Evolutionary conservation across 2,797 vertebrate genomes (phyloP).

Genomic region (Halcyon chelicuti): DNA sequence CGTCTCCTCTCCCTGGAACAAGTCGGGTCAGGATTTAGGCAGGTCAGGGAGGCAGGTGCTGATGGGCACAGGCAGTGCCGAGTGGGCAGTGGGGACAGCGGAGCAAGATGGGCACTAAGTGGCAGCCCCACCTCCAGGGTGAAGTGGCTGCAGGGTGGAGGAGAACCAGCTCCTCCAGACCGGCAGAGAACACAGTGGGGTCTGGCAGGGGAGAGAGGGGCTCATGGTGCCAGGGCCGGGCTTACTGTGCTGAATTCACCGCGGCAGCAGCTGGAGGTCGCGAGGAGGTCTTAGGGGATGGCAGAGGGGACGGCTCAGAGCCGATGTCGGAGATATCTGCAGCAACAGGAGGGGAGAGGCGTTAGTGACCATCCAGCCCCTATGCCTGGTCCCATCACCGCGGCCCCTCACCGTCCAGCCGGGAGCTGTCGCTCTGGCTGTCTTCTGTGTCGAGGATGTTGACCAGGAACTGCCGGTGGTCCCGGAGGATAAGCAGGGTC

Average conservation of each 20-base stretch:
- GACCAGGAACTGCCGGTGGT: conserved; percentile 90
- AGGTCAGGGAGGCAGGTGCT: not conserved
- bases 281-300: conserved; percentile 7
- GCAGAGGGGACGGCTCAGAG: conserved; percentile 72
- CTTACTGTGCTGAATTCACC: conserved; percentile 76
- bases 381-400: accelerated
- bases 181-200: not conserved
- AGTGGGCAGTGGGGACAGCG: not conserved
- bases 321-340: conserved; percentile 92
- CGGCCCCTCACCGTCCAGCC: conserved; percentile 85
- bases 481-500: conserved; percentile 89
- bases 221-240: not conserved
- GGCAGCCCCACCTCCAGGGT: not conserved
- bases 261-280: conserved; percentile 73
- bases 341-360: not conserved
- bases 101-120: not conserved
- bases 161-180: not conserved
- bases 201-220: not conserved
- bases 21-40: conserved; percentile 59
- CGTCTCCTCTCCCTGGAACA: conserved; percentile 73
- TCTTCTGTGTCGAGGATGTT: conserved; percentile 88
- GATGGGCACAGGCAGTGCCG: not conserved
- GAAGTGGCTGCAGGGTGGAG: not conserved
- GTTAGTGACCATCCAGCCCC: not conserved
- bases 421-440: conserved; percentile 88